Base-by-base conservation (phyloP, 2,888 invertebrate species). In the Sphaerophoria rueppellii region DNA sequence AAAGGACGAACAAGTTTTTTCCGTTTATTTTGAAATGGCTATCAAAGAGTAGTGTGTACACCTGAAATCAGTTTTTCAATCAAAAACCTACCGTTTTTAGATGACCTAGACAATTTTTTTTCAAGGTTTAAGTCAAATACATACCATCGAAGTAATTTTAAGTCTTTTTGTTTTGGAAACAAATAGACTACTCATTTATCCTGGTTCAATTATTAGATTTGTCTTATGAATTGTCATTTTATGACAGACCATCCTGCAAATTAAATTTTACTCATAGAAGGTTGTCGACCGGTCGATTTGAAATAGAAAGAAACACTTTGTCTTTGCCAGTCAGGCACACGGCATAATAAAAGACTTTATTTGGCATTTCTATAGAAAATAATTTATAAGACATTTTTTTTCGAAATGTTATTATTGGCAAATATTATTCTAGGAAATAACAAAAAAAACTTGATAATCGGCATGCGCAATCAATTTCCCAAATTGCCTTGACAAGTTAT, bases 201-300 rank as follows among this genome's bases (percentile, higher is more conserved):
- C 75, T 73, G 81, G 81, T 70, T 81, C 81, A 73, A 24, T 24
- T 24, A 24, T 2, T 24, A 85, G 81, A 67, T 80, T 75, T 75
- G 46, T 4, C 52, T n/a, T 55, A 60, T 16, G 16, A 58, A 6
- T 40, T 37, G 37, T 58, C 12, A 14, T 58, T 58, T 16, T 14
- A 58, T 9, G 48, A 55, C 34, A 71, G 40, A 61, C 50, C 72
- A 80, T 70, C 72, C 75, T 72, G 67, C 57, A 63, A 57, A 35
- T 7, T 48, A 48, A 48, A 71, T 67, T 57, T 43, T 67, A 54
- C 70, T 60, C 60, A 60, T 73, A 60, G 73, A 77, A 48, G 85
- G 85, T 85, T 85, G 85, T 85, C 85, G 85, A 85, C 85, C 85
- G 85, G 85, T 81, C 81, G 81, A 81, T 81, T 85, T 37, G 5